Base-by-base conservation (phyloP, 2,113 vertebrate genomes). In the Emydocephalus ijimae region DNA sequence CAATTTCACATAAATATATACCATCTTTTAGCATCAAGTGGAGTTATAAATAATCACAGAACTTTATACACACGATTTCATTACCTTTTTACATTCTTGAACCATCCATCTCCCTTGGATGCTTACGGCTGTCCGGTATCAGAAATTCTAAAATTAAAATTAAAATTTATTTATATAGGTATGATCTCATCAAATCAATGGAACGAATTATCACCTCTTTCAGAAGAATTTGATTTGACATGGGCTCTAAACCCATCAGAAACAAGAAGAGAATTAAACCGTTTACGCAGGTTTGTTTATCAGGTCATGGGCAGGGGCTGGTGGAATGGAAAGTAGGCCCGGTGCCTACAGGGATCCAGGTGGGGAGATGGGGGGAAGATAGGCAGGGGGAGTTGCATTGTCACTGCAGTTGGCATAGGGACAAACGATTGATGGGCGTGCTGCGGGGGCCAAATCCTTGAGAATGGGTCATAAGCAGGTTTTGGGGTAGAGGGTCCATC, bases 261-360 rank as follows among this genome's bases (percentile, higher is more conserved):
- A 96, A 96, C 97, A 93, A 95, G 97, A 95, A 97, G 97, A 96
- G 98, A 98, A 64, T 69, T 91, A 43, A 97, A 97, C 85, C 97
- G 85, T 90, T 92, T 94, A 45, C 96, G 96, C 86, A 96, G 93
- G 97, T 98, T 93, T 94, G 96, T 95, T 3, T 91, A 0, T 92
- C 43, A 29, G 89, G 52, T 54, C 29, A 14, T 29, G 61, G 11
- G 61, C 24, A 59, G 26, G 29, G 61, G 61, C 29, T 69, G 61
- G 29, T n/a, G 11, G 29, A 29, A 14, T n/a, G 12, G 29, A 69
- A 69, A 69, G 29, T 29, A 69, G 29, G 29, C 29, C 29, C 29
- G n/a, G 14, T 5, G 0, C 64, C 29, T 34, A 29, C 4, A 1
- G 12, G 12, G 4, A 34, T n/a, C 29, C 12, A 34, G 12, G n/a